Conservation (phyloP, 1,140 invertebrate genomes). For the Hydropsyche tenuis region DNA sequence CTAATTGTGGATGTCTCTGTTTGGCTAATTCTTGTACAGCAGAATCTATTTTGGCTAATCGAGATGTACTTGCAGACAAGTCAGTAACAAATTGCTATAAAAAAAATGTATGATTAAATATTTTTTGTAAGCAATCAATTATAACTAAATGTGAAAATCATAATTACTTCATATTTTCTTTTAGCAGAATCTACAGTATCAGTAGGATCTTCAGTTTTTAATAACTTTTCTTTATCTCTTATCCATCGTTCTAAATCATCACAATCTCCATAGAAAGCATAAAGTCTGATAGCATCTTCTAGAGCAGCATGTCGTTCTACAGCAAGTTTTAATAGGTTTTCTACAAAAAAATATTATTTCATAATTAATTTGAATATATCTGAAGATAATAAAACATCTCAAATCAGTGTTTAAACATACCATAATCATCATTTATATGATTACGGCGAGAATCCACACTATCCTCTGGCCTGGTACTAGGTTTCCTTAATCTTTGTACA, state of each 20-base stretch:
- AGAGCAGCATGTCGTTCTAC: conserved; percentile 79
- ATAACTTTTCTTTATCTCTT: conserved; percentile 90
- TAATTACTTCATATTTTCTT: conserved; percentile 86
- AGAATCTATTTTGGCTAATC: conserved; percentile 87
- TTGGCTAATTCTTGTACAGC: conserved; percentile 86
- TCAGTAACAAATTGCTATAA: conserved; percentile 94
- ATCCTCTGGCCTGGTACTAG: conserved; percentile 60
- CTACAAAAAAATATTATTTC: conserved; percentile 48
- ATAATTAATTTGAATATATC: not conserved
- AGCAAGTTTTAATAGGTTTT: conserved; percentile 81
- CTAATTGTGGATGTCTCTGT: conserved; percentile 87
- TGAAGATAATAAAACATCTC: not conserved
- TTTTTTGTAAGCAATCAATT: too few relatives aligned
- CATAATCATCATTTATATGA: conserved; percentile 81
- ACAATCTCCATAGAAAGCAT: conserved; percentile 96
- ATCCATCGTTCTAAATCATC: conserved; percentile 99
- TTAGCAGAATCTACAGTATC: conserved; percentile 94
- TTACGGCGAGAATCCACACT: conserved; percentile 84
- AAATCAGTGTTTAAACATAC: conserved; percentile 51
- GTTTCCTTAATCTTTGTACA: not conserved
- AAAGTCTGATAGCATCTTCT: conserved; percentile 91
- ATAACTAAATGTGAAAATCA: conserved; percentile 24
- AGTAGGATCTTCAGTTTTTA: conserved; percentile 81
- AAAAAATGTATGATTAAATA: conserved; percentile 45
- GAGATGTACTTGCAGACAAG: conserved; percentile 87